phyloP scores from a whole-genome alignment of 2,113 vertebrate species.

The cattle (Bos taurus) region DNA sequence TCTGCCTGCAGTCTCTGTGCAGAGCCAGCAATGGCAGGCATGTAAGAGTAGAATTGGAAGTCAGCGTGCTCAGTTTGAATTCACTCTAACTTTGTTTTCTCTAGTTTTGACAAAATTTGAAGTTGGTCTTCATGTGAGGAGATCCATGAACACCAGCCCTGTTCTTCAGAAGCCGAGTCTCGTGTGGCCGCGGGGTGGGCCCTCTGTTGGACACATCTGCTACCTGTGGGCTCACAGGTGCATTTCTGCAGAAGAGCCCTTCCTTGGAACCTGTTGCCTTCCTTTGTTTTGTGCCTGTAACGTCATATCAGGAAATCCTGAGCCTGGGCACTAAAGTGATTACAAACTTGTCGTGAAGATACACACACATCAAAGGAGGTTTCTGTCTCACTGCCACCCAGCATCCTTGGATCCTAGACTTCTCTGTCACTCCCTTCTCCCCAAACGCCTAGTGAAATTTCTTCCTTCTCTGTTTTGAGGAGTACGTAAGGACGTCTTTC shows the following conservation, averaged over 20 bases:
- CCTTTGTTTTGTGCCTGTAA: background rate
- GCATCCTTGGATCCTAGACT: background rate
- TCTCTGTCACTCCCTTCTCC: background rate
- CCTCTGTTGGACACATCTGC: rapidly evolving
- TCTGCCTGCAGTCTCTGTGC: background rate
- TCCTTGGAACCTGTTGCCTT: background rate
- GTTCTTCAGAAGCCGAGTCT: background rate
- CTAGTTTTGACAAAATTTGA: background rate
- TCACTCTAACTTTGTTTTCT: background rate
- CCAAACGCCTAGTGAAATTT: background rate
- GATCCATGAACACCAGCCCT: background rate
- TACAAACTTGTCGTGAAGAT: background rate
- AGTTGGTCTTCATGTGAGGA: background rate
- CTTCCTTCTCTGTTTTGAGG: background rate
- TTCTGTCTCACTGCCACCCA: rapidly evolving
- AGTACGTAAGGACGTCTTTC: background rate
- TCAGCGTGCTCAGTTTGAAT: background rate
- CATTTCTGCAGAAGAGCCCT: background rate
- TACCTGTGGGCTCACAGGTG: rapidly evolving
- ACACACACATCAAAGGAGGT: background rate
- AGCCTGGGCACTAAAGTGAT: background rate
- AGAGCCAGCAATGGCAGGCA: background rate
- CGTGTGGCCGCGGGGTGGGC: rapidly evolving
- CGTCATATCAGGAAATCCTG: background rate
- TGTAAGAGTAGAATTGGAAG: background rate